Conservation (phyloP, 2,888 invertebrate species). For the Phymatocera aterrima region DNA sequence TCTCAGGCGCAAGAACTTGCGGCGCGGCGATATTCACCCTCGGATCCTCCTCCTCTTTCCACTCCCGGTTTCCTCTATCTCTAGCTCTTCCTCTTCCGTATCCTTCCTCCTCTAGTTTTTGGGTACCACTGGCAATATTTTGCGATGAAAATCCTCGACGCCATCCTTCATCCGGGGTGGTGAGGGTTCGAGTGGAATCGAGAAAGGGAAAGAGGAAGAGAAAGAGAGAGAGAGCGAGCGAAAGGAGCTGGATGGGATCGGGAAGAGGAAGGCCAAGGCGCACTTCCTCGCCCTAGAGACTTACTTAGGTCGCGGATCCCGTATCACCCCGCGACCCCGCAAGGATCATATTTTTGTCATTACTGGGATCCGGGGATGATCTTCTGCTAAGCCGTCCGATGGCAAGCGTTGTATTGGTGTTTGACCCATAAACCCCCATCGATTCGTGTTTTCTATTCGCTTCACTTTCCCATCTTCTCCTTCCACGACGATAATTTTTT, state of each 20-base stretch:
- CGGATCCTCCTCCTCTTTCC: constrained; percentile 18
- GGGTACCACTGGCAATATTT: constrained; percentile 41
- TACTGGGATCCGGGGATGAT: constrained; percentile 46
- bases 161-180: constrained; percentile 39
- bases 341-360: constrained; percentile 48
- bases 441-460: constrained; percentile 37
- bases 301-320: constrained; percentile 26
- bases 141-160: constrained; percentile 32
- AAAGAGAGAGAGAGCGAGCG: neutral
- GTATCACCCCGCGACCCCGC: constrained; percentile 33
- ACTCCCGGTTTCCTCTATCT: neutral
- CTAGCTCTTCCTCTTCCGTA: neutral
- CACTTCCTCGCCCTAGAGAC: constrained; percentile 28
- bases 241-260: too few relatives aligned
- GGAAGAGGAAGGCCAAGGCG: neutral
- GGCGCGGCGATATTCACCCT: constrained; percentile 42
- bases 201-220: neutral
- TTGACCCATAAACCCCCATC: constrained; percentile 39
- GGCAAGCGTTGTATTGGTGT: constrained; percentile 34
- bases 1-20: constrained; percentile 37
- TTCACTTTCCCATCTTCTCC: neutral
- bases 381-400: constrained; percentile 36
- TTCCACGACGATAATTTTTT: neutral
- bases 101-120: neutral
- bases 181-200: neutral